Evolutionary conservation across 1,140 invertebrate genomes (phyloP), one percentile per base, ranked within the genome.

Genomic region (Coelopa frigida): DNA sequence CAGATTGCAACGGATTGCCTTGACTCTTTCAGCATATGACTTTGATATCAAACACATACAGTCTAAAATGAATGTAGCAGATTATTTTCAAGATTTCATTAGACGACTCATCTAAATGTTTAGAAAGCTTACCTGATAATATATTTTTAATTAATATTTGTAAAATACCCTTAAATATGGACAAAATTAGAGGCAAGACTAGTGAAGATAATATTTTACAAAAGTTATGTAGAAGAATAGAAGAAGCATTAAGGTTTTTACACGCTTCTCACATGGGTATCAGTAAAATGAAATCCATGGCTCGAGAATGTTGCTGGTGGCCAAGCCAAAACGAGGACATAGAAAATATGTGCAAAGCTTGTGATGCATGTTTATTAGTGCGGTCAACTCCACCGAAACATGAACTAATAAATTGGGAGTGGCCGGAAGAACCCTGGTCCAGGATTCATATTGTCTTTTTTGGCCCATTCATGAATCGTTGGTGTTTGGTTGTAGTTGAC

Each of bases 1-100:
- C 15, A 44, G 66, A n/a, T 42, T 70, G 38, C 56, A 58, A 41
- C 56, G 56, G 17, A 68, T 60, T 24, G 54, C 59, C 8, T 21
- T 67, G 12, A 50, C 52, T 33, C 44, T 65, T 33, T 40, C 32
- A 23, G 51, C 31, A 7, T 63, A 53, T 31, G 32, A 53, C 14
- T 63, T 55, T 27, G 31, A 49, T 8, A 54, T 63, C 8, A 22
- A 50, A 18, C 58, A 56, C 31, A 15, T 53, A 2, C 22, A 41
- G 15, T 44, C 37, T 5, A 46, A 57, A 43, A 50, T 23, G 3
- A 58, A 58, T 38, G 27, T 40, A 11, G 61, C 51, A 1, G 59
- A 62, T 32, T 51, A 44, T 17, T 46, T 62, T 36, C 4, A 15
- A 41, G n/a, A 22, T 24, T 1, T 24, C 27, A 14, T n/a, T 27